Base-by-base conservation (phyloP, 2,797 vertebrate species). In the Mus caroli region DNA sequence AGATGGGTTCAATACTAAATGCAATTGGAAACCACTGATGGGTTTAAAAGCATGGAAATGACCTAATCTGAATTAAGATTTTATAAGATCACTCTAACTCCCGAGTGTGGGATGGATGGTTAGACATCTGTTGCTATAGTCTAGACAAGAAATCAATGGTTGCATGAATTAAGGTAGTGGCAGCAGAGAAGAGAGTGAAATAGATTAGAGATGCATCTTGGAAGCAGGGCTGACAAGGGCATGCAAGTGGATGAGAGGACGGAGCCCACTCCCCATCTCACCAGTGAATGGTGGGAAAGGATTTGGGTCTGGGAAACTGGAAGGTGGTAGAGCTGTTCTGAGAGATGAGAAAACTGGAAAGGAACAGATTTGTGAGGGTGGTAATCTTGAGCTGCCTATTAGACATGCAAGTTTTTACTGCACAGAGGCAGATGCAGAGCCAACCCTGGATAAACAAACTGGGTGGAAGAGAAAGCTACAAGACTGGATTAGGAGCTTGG, bases 81-180 rank as follows among this genome's bases (percentile, higher is more conserved):
- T 97, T 96, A 96, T 97, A 97, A 97, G 58, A 96, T 94, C 78
- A 56, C 58, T 92, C 92, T 80, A 90, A 79, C 83, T 92, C 86
- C 75, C 73, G 43, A 11, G 12, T 79, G 75, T 88, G 52, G 86
- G 94, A 86, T 71, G 87, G 96, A 93, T 91, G 13, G 78, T 64
- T 31, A 90, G 97, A 91, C 88, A 52, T 94, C 97, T 95, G 86
- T 75, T 95, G 94, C 69, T 50, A 88, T 94, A 84, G 95, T 97
- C 92, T 50, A 97, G 96, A 97, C 96, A 96, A 94, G 94, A 97
- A 97, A 97, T 97, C 95, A 89, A 96, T 96, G 94, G 91, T 40
- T 87, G 79, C 40, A 91, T 92, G 92, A 97, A 95, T 96, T 91
- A 94, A 94, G 76, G 52, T 86, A 54, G 80, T 75, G 85, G 92